phyloP scores from a whole-genome alignment of 2,797 vertebrate species.

The Carapus acus region DNA sequence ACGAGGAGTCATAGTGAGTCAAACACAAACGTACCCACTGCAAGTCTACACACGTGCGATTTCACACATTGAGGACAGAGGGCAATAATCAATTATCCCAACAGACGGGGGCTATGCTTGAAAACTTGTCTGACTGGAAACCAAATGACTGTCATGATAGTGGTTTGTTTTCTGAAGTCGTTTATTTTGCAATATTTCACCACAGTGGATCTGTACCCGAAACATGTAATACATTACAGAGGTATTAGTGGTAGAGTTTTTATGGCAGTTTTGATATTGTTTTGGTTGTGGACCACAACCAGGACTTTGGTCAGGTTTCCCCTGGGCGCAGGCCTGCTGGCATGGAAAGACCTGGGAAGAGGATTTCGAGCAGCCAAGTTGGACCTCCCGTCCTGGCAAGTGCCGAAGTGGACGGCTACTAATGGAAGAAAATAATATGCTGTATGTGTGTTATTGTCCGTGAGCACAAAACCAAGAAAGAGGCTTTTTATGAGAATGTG shows the following conservation, averaged over 20 bases:
- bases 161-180: not conserved
- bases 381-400: conserved; percentile 22
- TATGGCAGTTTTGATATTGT: conserved; percentile 22
- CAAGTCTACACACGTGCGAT: too few relatives aligned
- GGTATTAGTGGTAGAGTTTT: conserved; percentile 27
- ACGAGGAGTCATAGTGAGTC: too few relatives aligned
- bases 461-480: conserved; percentile 29
- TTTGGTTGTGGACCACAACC: conserved; percentile 29
- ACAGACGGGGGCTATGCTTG: too few relatives aligned
- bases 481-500: conserved; percentile 39
- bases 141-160: not conserved
- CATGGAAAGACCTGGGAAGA: conserved; percentile 16
- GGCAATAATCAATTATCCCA: too few relatives aligned
- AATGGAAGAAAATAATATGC: conserved; percentile 21
- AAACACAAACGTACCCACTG: too few relatives aligned
- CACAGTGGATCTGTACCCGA: conserved; percentile 12
- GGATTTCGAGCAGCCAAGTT: conserved; percentile 24
- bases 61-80: too few relatives aligned
- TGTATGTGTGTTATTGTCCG: conserved; percentile 27
- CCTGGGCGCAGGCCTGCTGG: conserved; percentile 19
- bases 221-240: conserved; percentile 21
- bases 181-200: conserved; percentile 23
- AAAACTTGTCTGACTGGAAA: too few relatives aligned
- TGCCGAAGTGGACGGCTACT: conserved; percentile 23
- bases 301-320: conserved; percentile 35